These are phyloP conservation scores for Pogonomyrmex barbatus DNA, from an alignment of 1,140 invertebrate genomes.

Conservation along the genomic window DNA sequence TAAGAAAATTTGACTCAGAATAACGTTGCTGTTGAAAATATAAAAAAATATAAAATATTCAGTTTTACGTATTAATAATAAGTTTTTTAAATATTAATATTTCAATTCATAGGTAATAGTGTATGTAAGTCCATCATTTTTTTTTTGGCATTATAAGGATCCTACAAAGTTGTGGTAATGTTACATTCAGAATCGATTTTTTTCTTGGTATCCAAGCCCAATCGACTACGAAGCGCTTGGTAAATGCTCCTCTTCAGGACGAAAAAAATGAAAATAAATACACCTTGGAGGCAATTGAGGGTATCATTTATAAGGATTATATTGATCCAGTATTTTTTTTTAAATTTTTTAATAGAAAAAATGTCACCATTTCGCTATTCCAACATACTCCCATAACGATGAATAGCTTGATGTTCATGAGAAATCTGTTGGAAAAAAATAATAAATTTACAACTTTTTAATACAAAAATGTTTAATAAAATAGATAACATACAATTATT, in stretches of 20 bases:
- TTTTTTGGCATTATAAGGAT: conserved; percentile 75
- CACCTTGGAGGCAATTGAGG: conserved; percentile 88
- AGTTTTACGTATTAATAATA: too few species aligned
- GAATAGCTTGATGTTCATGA: conserved; percentile 91
- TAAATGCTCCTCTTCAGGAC: conserved; percentile 88
- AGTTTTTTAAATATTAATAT: too few species aligned
- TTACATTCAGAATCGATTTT: conserved; percentile 20
- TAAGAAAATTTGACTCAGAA: too few species aligned
- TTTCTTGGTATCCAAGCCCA: conserved; percentile 58
- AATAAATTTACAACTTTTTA: neutral
- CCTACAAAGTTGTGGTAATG: conserved; percentile 63
- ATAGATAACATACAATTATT: neutral
- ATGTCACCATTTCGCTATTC: conserved; percentile 89
- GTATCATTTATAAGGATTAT: conserved; percentile 85
- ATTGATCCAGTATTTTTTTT: conserved; percentile 46
- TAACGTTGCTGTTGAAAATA: too few species aligned
- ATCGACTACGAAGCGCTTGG: conserved; percentile 72
- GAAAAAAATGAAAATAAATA: conserved; percentile 89
- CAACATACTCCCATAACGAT: conserved; percentile 92
- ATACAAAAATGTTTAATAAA: neutral
- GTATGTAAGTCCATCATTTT: conserved; percentile 1
- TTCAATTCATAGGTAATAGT: too few species aligned
- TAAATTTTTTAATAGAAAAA: conserved; percentile 75
- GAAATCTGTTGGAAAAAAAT: conserved; percentile 86
- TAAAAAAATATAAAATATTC: too few species aligned